Base-by-base conservation (phyloP, 2,113 vertebrate genomes). In the Laticauda colubrina region DNA sequence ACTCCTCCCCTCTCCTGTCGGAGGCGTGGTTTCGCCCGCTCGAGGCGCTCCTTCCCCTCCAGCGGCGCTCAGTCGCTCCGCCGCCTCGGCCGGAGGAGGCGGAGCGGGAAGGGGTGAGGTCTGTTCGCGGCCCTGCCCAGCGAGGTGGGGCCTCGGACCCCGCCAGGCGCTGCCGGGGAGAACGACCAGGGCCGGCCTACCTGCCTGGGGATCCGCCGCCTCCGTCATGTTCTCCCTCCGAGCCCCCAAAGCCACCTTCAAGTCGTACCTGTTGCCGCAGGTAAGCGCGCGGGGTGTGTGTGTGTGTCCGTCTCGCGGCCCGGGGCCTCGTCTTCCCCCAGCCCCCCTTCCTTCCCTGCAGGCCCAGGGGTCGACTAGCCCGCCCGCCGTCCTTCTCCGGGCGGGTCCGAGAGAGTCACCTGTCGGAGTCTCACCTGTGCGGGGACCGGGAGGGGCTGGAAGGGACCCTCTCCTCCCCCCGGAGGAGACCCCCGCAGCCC, bases 211-310 rank as follows among this genome's bases (percentile, higher is more conserved):
- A 29, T n/a, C 29, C 7, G 48, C 45, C 23, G 39, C 85, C n/a
- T 6, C 4, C 53, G 89, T 94, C 15, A 99, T 99, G 99, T 99
- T 99, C 96, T 98, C 99, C 90, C 97, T 97, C 89, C 99, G 97
- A 97, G 97, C 98, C 85, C 95, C 96, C 87, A 98, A 98, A 94
- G 98, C 99, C 92, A 98, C 98, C 85, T 99, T 99, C 97, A 98
- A 97, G 95, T 98, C 98, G 69, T 99, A 99, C 96, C 98, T 99
- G 87, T 98, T 98, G 93, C 98, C 99, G 90, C 99, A 98, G 98
- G 99, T 99, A 97, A 97, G 93, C 34, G 6, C 9, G 34, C 4
- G 56, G 20, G 21, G 56, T n/a, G n/a, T n/a, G n/a, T n/a, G n/a
- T n/a, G n/a, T n/a, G 0, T 24, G 20, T 75, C 69, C 15, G 69